These are phyloP conservation scores for Dynastes tityus DNA, from an alignment of 2,888 invertebrate species.

Conservation along the genomic window DNA sequence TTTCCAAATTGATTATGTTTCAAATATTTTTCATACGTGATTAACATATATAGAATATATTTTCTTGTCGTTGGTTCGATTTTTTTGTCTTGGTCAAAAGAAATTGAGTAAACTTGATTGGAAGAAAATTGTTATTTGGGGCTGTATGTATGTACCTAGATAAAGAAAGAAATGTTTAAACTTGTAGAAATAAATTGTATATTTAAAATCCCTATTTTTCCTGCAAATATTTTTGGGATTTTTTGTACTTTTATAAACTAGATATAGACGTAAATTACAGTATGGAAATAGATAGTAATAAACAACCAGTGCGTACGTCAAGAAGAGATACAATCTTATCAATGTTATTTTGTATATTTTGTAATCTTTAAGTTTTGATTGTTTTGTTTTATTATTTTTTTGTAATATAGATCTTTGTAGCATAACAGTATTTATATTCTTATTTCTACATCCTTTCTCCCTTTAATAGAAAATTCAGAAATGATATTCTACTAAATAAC, in stretches of 20 bases:
- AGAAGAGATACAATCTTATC: conserved; percentile 48
- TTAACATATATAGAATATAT: conserved; percentile 8
- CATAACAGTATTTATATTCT: conserved; percentile 42
- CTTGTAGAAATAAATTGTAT: conserved; percentile 49
- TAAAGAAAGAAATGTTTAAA: conserved; percentile 48
- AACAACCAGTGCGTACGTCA: conserved; percentile 57
- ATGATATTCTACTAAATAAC: not conserved
- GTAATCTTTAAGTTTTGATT: conserved; percentile 59
- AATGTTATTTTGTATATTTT: conserved; percentile 64
- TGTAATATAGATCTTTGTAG: conserved; percentile 65
- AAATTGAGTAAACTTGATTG: conserved; percentile 32
- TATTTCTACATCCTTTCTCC: not conserved
- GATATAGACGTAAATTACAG: conserved; percentile 51
- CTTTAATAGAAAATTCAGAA: no score
- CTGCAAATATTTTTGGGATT: conserved; percentile 67
- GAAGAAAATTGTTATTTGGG: conserved; percentile 50
- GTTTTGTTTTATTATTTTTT: conserved; percentile 64
- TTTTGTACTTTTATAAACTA: conserved; percentile 68
- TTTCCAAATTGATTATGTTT: conserved; percentile 14
- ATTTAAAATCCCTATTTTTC: conserved; percentile 66
- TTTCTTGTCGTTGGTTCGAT: conserved; percentile 31
- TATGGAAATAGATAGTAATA: conserved; percentile 52
- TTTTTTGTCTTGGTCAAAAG: conserved; percentile 19
- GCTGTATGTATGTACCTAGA: conserved; percentile 50
- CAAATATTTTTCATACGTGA: conserved; percentile 2